Evolutionary conservation across 2,797 vertebrate genomes (phyloP).

Genomic region (Lacerta viridis): DNA sequence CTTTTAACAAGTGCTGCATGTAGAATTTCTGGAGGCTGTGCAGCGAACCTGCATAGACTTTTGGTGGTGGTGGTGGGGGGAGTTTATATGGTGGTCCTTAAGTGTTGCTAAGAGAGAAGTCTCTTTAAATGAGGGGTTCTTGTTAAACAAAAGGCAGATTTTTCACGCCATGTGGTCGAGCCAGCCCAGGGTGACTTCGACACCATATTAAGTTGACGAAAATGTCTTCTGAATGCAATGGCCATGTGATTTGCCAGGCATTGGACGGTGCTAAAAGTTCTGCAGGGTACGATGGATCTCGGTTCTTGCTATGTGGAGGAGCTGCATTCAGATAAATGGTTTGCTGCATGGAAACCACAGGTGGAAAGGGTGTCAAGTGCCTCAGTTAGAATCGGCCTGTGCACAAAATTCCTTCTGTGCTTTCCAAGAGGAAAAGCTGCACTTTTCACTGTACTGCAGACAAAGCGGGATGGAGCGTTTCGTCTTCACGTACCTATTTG

Average conservation of each 20-base stretch:
- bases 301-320: background rate
- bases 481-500: background rate
- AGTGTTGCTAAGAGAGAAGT: constrained; percentile 41
- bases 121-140: constrained; percentile 42
- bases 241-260: background rate
- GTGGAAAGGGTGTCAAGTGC: background rate
- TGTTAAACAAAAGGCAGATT: background rate
- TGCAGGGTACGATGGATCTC: background rate
- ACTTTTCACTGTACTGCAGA: background rate
- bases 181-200: background rate
- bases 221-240: background rate
- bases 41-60: constrained; percentile 26
- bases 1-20: constrained; percentile 54
- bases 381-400: background rate
- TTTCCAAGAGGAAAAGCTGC: background rate
- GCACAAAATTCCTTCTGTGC: background rate
- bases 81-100: constrained; percentile 15
- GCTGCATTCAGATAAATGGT: background rate
- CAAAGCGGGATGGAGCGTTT: background rate
- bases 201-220: background rate
- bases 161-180: background rate
- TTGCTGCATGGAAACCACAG: background rate
- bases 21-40: constrained; percentile 40
- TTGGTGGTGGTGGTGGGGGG: background rate
- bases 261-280: background rate